Evolutionary conservation across 1,140 invertebrate species (phyloP).

Genomic region (Eriocheir sinensis): DNA sequence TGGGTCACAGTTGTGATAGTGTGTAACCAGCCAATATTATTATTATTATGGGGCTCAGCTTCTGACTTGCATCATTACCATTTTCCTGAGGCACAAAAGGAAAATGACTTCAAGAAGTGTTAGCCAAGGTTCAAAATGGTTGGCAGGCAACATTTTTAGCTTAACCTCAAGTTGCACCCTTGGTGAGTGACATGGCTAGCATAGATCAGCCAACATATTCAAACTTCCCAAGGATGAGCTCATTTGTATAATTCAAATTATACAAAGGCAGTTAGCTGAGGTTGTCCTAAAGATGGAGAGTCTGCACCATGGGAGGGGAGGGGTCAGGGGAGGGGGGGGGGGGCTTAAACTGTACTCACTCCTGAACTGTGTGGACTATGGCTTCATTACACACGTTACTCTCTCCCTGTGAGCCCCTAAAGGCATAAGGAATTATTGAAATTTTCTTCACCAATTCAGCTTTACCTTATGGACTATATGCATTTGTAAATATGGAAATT

Average conservation of each 20-base stretch:
- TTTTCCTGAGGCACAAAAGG: slow-evolving; percentile 46
- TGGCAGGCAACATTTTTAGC: slow-evolving; percentile 52
- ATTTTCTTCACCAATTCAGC: slow-evolving; percentile 36
- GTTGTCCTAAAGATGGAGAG: slow-evolving; percentile 61
- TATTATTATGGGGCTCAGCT: slow-evolving; percentile 9
- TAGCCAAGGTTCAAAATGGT: slow-evolving; percentile 54
- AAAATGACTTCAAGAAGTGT: slow-evolving; percentile 59
- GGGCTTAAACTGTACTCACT: slow-evolving; percentile 76
- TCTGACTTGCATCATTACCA: slow-evolving; percentile 44
- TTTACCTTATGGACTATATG: slow-evolving; percentile 49
- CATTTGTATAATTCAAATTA: slow-evolving; percentile 5
- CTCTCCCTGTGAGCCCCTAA: slow-evolving; percentile 76
- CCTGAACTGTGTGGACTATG: slow-evolving; percentile 74
- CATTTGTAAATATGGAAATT: background rate
- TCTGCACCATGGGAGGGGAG: slow-evolving; percentile 37
- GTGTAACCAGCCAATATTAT: slow-evolving; percentile 52
- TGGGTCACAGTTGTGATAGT: slow-evolving; percentile 66
- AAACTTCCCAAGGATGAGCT: background rate
- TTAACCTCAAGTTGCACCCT: slow-evolving; percentile 66
- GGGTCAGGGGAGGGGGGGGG: slow-evolving; percentile 46
- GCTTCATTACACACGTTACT: slow-evolving; percentile 76
- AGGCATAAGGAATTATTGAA: slow-evolving; percentile 73
- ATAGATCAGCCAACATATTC: background rate
- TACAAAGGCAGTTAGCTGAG: slow-evolving; percentile 60
- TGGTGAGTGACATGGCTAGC: background rate